phyloP scores from a whole-genome alignment of 2,797 vertebrate genomes.

The Hippopotamyrus pictus region DNA sequence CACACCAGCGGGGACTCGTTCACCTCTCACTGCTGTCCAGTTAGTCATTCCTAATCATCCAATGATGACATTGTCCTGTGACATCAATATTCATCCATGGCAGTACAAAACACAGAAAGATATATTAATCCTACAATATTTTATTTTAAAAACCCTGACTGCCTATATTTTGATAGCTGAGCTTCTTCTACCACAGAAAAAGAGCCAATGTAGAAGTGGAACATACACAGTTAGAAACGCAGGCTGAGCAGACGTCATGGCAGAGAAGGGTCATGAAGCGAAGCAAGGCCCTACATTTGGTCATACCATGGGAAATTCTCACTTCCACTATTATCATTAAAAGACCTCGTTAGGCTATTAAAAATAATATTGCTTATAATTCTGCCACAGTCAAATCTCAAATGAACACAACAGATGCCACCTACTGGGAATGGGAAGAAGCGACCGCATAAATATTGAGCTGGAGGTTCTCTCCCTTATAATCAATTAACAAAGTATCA shows the following conservation, averaged over 20 bases:
- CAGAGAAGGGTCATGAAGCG: background rate
- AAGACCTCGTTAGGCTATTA: background rate
- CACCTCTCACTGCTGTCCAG: background rate
- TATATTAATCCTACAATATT: slow-evolving; percentile 5
- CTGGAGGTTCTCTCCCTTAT: background rate
- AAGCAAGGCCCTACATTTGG: slow-evolving; percentile 10
- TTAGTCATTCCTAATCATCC: background rate
- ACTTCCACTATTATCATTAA: background rate
- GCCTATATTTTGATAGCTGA: background rate
- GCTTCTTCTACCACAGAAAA: background rate
- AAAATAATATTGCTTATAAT: slow-evolving; percentile 23
- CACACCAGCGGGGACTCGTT: background rate
- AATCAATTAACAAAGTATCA: slow-evolving; percentile 20
- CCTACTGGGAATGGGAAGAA: background rate
- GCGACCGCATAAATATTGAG: background rate
- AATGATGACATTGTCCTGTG: slow-evolving; percentile 49
- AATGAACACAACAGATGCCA: background rate
- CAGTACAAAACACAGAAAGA: slow-evolving; percentile 15
- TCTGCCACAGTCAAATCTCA: background rate
- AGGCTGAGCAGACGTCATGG: background rate
- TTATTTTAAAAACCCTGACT: background rate
- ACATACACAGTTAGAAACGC: background rate
- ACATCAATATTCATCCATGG: slow-evolving; percentile 43
- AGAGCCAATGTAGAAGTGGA: background rate
- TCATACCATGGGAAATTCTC: background rate